Percentiles rank a stretch among this genome's conserved stretches.
These are phyloP conservation scores for Sebastes kiyomatsui DNA, from an alignment of 2,797 vertebrate species.

Conservation along the genomic window DNA sequence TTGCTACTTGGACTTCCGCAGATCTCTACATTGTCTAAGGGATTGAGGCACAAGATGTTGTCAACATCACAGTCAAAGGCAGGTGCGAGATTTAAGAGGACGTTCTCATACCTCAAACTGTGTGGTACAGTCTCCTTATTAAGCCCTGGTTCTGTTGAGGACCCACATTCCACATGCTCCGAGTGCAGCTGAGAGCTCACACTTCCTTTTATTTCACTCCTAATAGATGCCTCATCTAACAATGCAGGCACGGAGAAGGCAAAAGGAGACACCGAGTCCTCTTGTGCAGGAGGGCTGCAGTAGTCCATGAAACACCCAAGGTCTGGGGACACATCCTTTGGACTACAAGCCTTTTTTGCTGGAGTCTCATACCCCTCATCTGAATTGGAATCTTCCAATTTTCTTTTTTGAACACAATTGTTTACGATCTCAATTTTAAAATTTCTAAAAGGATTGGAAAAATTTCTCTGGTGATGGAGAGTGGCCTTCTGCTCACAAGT, in stretches of 20 bases:
- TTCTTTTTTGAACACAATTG: constrained; percentile 1
- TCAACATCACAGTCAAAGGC: constrained; percentile 59
- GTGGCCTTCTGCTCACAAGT: neutral
- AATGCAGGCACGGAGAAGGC: neutral
- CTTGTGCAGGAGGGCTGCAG: neutral
- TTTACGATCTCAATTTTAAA: constrained; percentile 26
- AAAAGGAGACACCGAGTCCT: neutral
- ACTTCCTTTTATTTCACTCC: neutral
- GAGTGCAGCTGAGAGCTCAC: neutral
- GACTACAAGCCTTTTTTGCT: constrained; percentile 12
- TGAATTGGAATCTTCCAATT: neutral
- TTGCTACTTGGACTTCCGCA: neutral
- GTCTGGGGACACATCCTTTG: constrained; percentile 42
- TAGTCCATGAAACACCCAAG: constrained; percentile 41
- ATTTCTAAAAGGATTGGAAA: constrained; percentile 15
- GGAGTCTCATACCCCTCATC: neutral
- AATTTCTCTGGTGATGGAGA: rapidly evolving
- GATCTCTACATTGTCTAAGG: neutral
- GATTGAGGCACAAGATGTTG: constrained; percentile 63
- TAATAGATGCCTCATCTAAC: neutral
- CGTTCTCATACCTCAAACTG: neutral
- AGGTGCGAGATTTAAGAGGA: neutral
- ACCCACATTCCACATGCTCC: neutral
- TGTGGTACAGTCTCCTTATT: neutral
- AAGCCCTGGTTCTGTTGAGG: neutral